These are phyloP conservation scores for Myotis myotis DNA, from an alignment of 2,797 vertebrate genomes.

Conservation along the genomic window DNA sequence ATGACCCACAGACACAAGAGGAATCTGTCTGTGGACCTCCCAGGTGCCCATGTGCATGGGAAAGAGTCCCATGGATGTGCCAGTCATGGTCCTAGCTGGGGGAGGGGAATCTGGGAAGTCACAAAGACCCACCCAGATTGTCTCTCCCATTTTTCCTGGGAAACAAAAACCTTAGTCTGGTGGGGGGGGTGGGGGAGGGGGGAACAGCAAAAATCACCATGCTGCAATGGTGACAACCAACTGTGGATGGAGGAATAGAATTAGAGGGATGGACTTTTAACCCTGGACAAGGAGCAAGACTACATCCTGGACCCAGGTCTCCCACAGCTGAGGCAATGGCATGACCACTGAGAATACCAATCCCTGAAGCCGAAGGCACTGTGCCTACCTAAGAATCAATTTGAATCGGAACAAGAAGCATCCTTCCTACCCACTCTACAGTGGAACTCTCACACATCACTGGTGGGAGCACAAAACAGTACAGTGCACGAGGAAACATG, in stretches of 20 bases:
- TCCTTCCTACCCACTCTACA: neutral
- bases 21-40: neutral
- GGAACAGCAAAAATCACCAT: neutral
- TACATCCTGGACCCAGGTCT: neutral
- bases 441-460: fast-evolving
- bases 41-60: neutral
- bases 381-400: neutral
- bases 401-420: neutral
- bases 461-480: neutral
- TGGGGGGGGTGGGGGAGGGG: too few relatives aligned
- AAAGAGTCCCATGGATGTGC: neutral
- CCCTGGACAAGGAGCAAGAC: neutral
- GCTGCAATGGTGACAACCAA: neutral
- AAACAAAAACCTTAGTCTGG: neutral
- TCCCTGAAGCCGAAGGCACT: fast-evolving
- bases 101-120: neutral
- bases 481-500: neutral
- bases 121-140: neutral
- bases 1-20: neutral
- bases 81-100: fast-evolving
- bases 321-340: fast-evolving
- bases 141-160: neutral
- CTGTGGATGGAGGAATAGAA: neutral
- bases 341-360: neutral
- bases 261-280: neutral